These are phyloP conservation scores for Prunella strophiata DNA, from an alignment of 2,797 vertebrate genomes.

Conservation along the genomic window DNA sequence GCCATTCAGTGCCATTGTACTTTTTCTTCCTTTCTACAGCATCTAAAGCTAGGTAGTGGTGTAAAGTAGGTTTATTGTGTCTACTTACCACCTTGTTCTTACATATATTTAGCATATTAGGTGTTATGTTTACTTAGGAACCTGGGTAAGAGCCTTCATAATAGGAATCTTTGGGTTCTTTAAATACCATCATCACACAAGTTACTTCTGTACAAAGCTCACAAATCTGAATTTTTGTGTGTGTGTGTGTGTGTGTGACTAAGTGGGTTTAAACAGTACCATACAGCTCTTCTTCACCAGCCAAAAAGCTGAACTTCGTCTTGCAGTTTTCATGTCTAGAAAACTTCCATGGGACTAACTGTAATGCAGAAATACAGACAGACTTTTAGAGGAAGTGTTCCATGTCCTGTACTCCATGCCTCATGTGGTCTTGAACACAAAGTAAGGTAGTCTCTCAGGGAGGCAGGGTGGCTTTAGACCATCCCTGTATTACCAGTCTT, in stretches of 20 bases:
- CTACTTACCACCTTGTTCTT: background rate
- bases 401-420: rapidly evolving
- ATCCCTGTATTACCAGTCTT: background rate
- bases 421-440: rapidly evolving
- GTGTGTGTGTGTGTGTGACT: rapidly evolving
- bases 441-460: background rate
- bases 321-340: background rate
- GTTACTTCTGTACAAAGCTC: background rate
- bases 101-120: background rate
- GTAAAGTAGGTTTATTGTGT: background rate
- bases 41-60: background rate
- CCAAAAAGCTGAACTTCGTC: background rate
- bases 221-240: background rate
- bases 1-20: background rate
- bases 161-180: background rate
- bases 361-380: background rate
- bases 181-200: background rate
- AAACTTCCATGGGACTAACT: background rate
- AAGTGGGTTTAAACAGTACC: background rate
- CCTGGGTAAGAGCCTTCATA: background rate
- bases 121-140: background rate
- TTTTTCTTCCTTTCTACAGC: background rate
- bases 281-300: background rate
- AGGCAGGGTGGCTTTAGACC: background rate
- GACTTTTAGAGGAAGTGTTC: background rate